phyloP scores from a whole-genome alignment of 1,140 invertebrate genomes.

The Macrobrachium rosenbergii region DNA sequence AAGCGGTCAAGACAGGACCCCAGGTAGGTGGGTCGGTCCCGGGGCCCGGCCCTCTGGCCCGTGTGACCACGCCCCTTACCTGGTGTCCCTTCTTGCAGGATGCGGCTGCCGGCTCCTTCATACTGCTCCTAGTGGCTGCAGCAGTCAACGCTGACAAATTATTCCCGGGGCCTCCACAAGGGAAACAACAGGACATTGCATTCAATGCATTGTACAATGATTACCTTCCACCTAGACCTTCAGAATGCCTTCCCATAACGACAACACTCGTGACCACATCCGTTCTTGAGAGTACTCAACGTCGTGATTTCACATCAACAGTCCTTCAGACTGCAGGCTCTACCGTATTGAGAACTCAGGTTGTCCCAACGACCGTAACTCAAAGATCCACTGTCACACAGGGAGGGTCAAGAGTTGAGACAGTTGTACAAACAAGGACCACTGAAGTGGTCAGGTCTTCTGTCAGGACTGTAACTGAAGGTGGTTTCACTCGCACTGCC shows the following conservation, averaged over 20 bases:
- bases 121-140: conserved; percentile 38
- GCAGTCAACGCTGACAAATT: conserved; percentile 53
- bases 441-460: conserved; percentile 11
- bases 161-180: conserved; percentile 45
- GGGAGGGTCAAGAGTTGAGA: neutral
- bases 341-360: neutral
- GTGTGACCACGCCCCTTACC: conserved; percentile 47
- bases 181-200: neutral
- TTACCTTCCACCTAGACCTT: neutral
- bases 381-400: neutral
- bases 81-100: conserved; percentile 57
- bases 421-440: neutral
- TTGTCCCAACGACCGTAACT: conserved; percentile 29
- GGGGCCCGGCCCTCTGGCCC: conserved; percentile 54
- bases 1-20: conserved; percentile 48
- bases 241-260: neutral
- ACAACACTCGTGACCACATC: conserved; percentile 8
- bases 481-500: conserved; percentile 14
- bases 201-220: neutral
- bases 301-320: neutral
- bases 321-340: neutral
- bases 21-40: conserved; percentile 53
- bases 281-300: neutral
- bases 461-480: conserved; percentile 1
- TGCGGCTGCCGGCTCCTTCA: conserved; percentile 43